Base-by-base conservation (phyloP, 2,113 vertebrate genomes). In the Coturnix japonica region DNA sequence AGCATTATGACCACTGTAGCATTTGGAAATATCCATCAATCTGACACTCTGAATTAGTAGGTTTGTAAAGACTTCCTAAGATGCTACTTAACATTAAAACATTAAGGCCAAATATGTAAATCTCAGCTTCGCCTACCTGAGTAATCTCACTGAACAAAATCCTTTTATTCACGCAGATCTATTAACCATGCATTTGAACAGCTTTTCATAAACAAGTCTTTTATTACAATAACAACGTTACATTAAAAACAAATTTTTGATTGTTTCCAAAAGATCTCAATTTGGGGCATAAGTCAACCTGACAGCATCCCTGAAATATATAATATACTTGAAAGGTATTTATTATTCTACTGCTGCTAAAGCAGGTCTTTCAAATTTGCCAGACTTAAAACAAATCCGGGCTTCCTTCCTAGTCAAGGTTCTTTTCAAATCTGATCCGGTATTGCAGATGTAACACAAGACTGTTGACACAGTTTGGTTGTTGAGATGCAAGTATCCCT, bases 381-480 rank as follows among this genome's bases (percentile, higher is more conserved):
- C 81, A 89, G 63, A 47, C 71, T 92, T 30, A 49, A 89, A 95
- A 76, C 67, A 89, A 92, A 93, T 87, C 78, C 4, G 7, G 20
- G 54, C 20, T 72, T 79, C 81, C 54, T 87, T 83, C 71, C 84
- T 76, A 33, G 33, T 33, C 84, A 63, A 30, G 46, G 28, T 77
- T 71, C 84, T 87, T 84, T 85, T 87, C 89, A 60, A 66, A 43
- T 31, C 78, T 43, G 56, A 51, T 80, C 82, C 9, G 5, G 23
- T 13, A 4, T 3, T 51, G 84, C 49, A 79, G 54, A 33, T 73
- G 78, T 75, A 92, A 46, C 85, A 51, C 77, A 76, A 94, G 79
- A n/a, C 51, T 43, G 12, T 44, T 53, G 70, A 76, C 88, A 73
- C 59, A 23, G 41, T 61, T 94, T 47, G 37, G 69, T 56, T 41